Evolutionary conservation across 2,888 invertebrate species (phyloP).

Genomic region (Agrochola lota): DNA sequence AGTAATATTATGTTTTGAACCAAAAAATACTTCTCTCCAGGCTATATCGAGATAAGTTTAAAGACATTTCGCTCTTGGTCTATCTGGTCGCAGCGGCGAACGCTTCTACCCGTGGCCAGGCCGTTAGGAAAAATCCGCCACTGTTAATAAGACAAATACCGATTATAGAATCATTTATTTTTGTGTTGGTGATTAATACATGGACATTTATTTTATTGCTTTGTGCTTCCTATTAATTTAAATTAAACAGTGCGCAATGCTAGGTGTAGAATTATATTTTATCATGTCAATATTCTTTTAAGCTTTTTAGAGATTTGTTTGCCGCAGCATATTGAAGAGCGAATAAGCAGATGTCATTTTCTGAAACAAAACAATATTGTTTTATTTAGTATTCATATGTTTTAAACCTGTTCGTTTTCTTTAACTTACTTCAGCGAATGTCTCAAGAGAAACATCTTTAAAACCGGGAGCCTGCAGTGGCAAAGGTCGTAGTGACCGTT

Average conservation of each 20-base stretch:
- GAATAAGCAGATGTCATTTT: slow-evolving; percentile 14
- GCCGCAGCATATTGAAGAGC: slow-evolving; percentile 12
- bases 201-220: background rate
- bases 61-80: no score
- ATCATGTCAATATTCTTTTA: background rate
- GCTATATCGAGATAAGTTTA: no score
- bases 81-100: no score
- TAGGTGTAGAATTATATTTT: background rate
- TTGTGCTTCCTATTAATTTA: background rate
- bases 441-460: slow-evolving; percentile 79
- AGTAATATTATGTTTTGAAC: no score
- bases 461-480: slow-evolving; percentile 79
- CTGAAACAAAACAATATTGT: background rate
- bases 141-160: slow-evolving; percentile 2
- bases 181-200: background rate
- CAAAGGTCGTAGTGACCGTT: slow-evolving; percentile 76
- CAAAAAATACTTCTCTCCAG: no score
- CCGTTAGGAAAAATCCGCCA: no score
- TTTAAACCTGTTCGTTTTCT: background rate
- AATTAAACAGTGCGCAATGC: background rate
- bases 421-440: slow-evolving; percentile 79
- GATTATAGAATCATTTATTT: background rate
- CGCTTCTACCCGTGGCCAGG: no score
- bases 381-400: background rate
- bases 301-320: background rate